Evolutionary conservation across 1,140 invertebrate genomes (phyloP).

Genomic region (Drosophila watanabei): DNA sequence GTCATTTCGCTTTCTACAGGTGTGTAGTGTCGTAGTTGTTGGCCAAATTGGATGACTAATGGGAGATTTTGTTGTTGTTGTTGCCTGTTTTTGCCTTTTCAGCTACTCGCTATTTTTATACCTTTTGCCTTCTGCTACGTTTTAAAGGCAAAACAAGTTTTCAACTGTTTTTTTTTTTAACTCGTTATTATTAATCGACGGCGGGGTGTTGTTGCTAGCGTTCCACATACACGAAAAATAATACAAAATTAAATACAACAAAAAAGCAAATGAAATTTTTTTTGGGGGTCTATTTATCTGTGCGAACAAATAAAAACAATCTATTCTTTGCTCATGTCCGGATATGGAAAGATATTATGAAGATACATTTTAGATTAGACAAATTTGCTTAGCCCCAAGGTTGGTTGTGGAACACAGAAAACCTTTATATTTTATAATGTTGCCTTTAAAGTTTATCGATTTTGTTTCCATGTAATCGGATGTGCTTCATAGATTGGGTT

Average conservation of each 20-base stretch:
- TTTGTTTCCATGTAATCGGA: conserved; percentile 32
- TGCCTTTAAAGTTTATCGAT: conserved; percentile 23
- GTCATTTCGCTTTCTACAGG: conserved; percentile 71
- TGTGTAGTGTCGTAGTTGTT: conserved; percentile 40
- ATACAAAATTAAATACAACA: conserved; percentile 13
- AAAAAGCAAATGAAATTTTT: conserved; percentile 19
- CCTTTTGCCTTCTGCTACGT: conserved; percentile 33
- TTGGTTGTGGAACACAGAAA: conserved; percentile 8
- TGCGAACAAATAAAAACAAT: conserved; percentile 22
- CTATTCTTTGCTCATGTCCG: conserved; percentile 22
- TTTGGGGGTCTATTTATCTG: conserved; percentile 28
- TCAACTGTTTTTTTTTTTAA: conserved; percentile 53
- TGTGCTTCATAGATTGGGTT: conserved; percentile 4
- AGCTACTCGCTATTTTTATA: conserved; percentile 44
- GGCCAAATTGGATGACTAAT: conserved; percentile 70
- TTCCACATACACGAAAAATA: conserved; percentile 22
- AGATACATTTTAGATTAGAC: conserved; percentile 41
- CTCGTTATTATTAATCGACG: conserved; percentile 41
- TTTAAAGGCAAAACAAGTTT: conserved; percentile 70
- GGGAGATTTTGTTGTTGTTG: conserved; percentile 30
- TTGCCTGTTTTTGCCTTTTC: conserved; percentile 26
- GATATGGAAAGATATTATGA: conserved; percentile 26
- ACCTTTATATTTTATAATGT: conserved; percentile 3
- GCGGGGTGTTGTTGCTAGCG: conserved; percentile 28
- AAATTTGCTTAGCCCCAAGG: conserved; percentile 38